Base-by-base conservation (phyloP, 1,140 invertebrate species). In the Drosophila erecta region DNA sequence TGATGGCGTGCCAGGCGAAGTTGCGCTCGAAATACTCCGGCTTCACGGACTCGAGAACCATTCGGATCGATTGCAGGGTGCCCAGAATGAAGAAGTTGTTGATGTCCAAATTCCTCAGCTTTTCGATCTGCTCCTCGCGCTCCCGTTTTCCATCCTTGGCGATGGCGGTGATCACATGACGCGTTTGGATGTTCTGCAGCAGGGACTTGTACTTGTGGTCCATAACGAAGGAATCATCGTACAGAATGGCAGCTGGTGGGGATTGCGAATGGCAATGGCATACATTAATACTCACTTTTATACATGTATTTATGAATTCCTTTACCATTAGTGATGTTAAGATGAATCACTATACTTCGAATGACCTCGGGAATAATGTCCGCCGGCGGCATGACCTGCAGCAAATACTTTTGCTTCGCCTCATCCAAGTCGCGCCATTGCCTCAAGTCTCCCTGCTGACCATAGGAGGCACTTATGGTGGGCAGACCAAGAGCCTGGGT, bases 151-250 rank as follows among this genome's bases (percentile, higher is more conserved):
- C 41, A 92, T 94, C 85, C 91, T 92, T 90, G 90, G 93, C 93
- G 92, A 95, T 94, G 15, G 94, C 94, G 1, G 95, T 95, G 22
- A 97, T 97, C 1, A 97, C 95, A 87, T 98, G 97, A 2, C 97
- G 93, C 0, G 97, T 97, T 15, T 97, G 96, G 27, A 98, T 95
- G 92, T 98, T 98, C 89, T 97, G 94, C 12, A 98, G 92, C 2
- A 98, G 92, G 7, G 96, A 96, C 92, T 97, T 97, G 93, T 97
- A 98, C 92, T 98, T 98, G 93, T 98, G 96, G 77, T 97, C 96
- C 96, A 98, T 97, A 1, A 96, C 95, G 83, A 98, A 98, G 22
- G 95, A 95, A 11, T 96, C 94, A 81, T 98, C 97, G 91, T 97
- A 98, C 7, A 98, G 93, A 44, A 98, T 96, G 3, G 96, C 98